phyloP scores from a whole-genome alignment of 2,888 invertebrate species.

The Caprella mutica region DNA sequence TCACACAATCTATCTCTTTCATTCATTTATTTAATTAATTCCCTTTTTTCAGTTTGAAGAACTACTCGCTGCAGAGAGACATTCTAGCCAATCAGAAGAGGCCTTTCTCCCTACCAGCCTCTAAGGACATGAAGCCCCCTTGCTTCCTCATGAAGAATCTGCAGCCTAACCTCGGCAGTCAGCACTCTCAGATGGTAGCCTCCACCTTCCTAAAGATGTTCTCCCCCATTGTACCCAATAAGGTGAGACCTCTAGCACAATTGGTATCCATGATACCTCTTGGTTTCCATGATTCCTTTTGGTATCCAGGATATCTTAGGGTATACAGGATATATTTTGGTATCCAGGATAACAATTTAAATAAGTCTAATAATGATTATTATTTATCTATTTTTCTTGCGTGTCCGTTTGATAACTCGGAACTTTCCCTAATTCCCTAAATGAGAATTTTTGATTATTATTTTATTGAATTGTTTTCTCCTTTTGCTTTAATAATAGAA shows the following conservation, averaged over 20 bases:
- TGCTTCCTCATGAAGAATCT: constrained; percentile 8
- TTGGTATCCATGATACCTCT: too few relatives aligned
- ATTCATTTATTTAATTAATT: too few relatives aligned
- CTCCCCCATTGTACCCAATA: constrained; percentile 1
- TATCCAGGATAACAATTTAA: too few relatives aligned
- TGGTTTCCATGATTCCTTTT: too few relatives aligned
- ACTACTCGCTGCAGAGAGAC: constrained; percentile 1
- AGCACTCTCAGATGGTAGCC: constrained; percentile 1
- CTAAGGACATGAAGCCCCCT: neutral
- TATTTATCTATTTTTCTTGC: neutral
- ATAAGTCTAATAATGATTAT: neutral
- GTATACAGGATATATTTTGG: too few relatives aligned
- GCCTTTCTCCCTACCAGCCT: neutral
- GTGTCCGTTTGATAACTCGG: too few relatives aligned
- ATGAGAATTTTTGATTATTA: too few relatives aligned
- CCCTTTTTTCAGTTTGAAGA: neutral
- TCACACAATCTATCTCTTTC: too few relatives aligned
- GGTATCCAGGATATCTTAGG: too few relatives aligned
- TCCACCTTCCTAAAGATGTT: constrained; percentile 1
- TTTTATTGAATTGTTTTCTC: too few relatives aligned
- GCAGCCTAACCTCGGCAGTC: neutral
- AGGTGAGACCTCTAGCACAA: neutral
- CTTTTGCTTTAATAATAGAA: too few relatives aligned
- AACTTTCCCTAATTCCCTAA: too few relatives aligned
- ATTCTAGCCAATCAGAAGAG: constrained; percentile 2